phyloP scores from a whole-genome alignment of 2,888 invertebrate species.

The Teleogryllus oceanicus region DNA sequence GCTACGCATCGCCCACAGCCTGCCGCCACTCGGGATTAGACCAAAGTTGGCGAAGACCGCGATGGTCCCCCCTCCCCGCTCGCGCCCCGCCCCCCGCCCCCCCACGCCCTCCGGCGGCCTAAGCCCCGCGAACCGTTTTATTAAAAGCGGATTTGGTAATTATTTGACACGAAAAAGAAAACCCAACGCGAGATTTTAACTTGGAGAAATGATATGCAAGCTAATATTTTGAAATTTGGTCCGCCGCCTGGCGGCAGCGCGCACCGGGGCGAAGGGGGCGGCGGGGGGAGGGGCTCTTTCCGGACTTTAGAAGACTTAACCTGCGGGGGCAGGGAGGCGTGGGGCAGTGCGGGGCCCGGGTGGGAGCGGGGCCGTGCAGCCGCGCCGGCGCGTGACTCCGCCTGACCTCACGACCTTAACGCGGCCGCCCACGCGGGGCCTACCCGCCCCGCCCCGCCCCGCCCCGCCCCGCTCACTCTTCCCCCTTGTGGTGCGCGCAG shows the following conservation, averaged over 20 bases:
- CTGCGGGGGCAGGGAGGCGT: background rate
- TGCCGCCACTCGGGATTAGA: background rate
- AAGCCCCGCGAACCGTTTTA: background rate
- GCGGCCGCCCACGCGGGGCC: background rate
- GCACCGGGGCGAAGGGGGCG: background rate
- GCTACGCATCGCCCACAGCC: background rate
- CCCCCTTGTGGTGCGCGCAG: background rate
- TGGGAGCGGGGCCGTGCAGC: background rate
- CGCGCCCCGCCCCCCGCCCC: background rate
- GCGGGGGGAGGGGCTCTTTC: background rate
- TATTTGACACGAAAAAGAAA: slow-evolving; percentile 10
- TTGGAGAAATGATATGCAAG: slow-evolving; percentile 18
- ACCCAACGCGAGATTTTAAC: background rate
- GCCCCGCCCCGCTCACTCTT: background rate
- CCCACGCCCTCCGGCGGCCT: background rate
- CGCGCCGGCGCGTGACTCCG: background rate
- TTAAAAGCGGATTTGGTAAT: slow-evolving; percentile 18
- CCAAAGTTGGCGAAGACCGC: background rate
- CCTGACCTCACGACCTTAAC: slow-evolving; percentile 8
- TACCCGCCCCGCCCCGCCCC: background rate
- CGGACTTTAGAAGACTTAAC: background rate
- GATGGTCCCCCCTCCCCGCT: background rate
- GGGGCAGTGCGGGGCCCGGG: background rate
- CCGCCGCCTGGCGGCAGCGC: background rate
- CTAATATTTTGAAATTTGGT: background rate